Percentiles rank a stretch among this genome's conserved stretches.
These are phyloP conservation scores for Donacobius atricapilla DNA, from an alignment of 2,113 vertebrate species.

Conservation along the genomic window DNA sequence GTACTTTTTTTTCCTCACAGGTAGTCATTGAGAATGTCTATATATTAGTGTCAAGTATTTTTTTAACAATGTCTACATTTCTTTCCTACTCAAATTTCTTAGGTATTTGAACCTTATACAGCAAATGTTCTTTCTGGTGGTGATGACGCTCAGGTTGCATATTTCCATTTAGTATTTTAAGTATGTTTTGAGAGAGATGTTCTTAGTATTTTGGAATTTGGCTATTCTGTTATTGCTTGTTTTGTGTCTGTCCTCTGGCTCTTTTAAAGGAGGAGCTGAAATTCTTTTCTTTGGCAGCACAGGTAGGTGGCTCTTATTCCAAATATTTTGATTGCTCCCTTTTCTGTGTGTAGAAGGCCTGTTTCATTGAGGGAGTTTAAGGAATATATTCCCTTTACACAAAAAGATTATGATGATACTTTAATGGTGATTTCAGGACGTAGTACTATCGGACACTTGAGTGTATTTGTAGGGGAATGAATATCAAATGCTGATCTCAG, in stretches of 20 bases:
- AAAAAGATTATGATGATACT: not conserved
- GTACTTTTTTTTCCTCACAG: not conserved
- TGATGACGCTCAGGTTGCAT: accelerated
- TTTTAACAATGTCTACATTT: not conserved
- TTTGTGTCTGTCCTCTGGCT: not conserved
- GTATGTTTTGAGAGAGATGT: not conserved
- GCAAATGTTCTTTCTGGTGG: not conserved
- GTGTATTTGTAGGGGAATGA: not conserved
- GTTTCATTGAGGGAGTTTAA: not conserved
- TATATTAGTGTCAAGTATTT: not conserved
- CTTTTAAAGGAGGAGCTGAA: not conserved
- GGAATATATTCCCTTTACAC: not conserved
- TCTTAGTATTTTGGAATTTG: not conserved
- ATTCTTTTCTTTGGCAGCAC: not conserved
- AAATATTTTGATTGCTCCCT: not conserved
- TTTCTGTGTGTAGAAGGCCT: not conserved
- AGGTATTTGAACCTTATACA: not conserved
- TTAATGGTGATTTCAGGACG: not conserved
- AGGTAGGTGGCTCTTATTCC: not conserved
- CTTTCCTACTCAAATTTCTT: not conserved
- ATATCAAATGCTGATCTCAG: not conserved
- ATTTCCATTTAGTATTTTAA: not conserved
- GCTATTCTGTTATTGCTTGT: not conserved
- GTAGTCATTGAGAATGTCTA: not conserved
- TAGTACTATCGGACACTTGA: not conserved